Evolutionary conservation across 2,797 vertebrate species (phyloP).

Genomic region (Sciurus carolinensis): DNA sequence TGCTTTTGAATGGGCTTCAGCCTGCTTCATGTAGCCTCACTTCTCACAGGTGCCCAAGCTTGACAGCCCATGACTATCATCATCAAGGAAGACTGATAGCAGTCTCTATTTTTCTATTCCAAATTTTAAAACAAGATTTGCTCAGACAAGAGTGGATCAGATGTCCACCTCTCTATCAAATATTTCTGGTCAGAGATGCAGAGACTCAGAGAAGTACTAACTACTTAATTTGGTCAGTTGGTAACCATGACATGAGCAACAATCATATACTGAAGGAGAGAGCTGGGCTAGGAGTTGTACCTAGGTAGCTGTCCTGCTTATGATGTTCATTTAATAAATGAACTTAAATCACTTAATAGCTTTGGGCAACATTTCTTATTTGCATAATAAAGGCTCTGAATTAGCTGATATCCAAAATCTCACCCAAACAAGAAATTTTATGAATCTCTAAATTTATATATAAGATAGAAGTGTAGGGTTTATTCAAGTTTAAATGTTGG

Average conservation of each 20-base stretch:
- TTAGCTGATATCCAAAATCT: background rate
- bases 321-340: background rate
- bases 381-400: background rate
- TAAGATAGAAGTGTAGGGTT: background rate
- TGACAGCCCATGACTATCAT: background rate
- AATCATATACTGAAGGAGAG: background rate
- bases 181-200: background rate
- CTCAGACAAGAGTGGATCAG: background rate
- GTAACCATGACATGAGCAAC: background rate
- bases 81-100: background rate
- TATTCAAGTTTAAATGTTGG: background rate
- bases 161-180: background rate
- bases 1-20: background rate
- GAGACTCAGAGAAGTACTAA: background rate
- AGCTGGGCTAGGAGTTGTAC: background rate
- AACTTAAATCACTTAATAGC: background rate
- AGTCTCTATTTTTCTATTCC: background rate
- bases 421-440: constrained; percentile 24
- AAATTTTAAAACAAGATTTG: constrained; percentile 17
- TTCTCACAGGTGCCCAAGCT: background rate
- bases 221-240: background rate
- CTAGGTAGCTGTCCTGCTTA: background rate
- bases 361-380: background rate
- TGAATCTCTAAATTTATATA: background rate
- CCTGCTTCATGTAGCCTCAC: background rate